Conservation (phyloP, 2,888 invertebrate genomes). For the Machimus atricapillus region DNA sequence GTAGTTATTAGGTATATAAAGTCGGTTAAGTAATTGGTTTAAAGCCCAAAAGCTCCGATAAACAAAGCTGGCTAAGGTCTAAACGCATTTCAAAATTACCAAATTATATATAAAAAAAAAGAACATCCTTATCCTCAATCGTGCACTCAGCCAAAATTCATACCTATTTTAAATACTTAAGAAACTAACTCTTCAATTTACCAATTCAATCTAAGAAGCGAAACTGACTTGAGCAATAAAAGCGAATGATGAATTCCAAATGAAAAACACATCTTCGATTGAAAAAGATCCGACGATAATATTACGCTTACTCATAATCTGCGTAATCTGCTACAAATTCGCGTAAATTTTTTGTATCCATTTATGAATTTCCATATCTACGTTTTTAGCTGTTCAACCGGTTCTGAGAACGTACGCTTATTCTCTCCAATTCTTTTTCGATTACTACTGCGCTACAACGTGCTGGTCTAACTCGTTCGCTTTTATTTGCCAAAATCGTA, state of each 20-base stretch:
- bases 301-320: background rate
- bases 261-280: background rate
- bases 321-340: background rate
- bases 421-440: background rate
- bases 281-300: background rate
- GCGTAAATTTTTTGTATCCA: background rate
- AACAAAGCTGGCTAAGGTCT: no score
- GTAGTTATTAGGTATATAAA: no score
- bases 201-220: background rate
- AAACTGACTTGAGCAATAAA: background rate
- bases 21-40: no score
- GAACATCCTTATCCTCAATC: background rate
- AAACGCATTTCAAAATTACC: no score
- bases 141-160: background rate
- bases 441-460: background rate
- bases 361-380: background rate
- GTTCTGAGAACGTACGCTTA: background rate
- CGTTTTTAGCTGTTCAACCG: background rate
- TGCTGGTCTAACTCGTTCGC: background rate
- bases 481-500: background rate
- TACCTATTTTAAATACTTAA: background rate
- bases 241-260: background rate
- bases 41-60: no score
- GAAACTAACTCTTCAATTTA: background rate
- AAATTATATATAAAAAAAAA: no score